Base-by-base conservation (phyloP, 2,888 invertebrate genomes). In the Andrena bucephala region DNA sequence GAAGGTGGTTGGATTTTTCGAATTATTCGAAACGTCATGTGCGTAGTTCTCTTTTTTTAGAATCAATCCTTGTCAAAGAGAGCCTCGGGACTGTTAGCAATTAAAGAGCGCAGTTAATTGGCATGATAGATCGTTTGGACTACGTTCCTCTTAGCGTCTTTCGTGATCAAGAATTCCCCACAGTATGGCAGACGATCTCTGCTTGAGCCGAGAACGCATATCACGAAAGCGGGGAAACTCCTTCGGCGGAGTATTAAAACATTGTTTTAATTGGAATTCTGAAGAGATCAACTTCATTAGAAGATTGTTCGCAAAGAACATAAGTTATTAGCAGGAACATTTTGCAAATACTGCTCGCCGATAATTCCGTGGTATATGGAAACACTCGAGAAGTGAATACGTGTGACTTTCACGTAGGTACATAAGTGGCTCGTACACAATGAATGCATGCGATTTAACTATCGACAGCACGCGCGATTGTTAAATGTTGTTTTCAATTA, bases 61-160 rank as follows among this genome's bases (percentile, higher is more conserved):
- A 54, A 13, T 20, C 33, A 3, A 31, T 24, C 7, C 4, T 13
- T 59, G 29, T 6, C 29, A 13, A 10, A 1, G 33, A 27, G 1
- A 62, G 6, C 57, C n/a, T 68, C 7, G 13, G 33, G 20, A 27
- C 54, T 1, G 16, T 8, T 27, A 10, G 33, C 78, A 68, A 63
- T 36, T 77, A 69, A 59, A 20, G 8, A 59, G 42, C 60, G 36
- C 13, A 24, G 10, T n/a, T 63, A 79, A 78, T 76, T 78, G 62
- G 36, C 24, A 60, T 50, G 27, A 29, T 27, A 20, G 57, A 69
- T 36, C 54, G 33, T 36, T 10, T 27, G 42, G n/a, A 63, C 24
- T 16, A 52, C 36, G 42, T 60, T 54, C 31, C 62, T 54, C 50
- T 13, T 0, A 16, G 33, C 20, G 66, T 60, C 50, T 59, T 77